Evolutionary conservation across 2,113 vertebrate species (phyloP).

Genomic region (Hiodon alosoides): DNA sequence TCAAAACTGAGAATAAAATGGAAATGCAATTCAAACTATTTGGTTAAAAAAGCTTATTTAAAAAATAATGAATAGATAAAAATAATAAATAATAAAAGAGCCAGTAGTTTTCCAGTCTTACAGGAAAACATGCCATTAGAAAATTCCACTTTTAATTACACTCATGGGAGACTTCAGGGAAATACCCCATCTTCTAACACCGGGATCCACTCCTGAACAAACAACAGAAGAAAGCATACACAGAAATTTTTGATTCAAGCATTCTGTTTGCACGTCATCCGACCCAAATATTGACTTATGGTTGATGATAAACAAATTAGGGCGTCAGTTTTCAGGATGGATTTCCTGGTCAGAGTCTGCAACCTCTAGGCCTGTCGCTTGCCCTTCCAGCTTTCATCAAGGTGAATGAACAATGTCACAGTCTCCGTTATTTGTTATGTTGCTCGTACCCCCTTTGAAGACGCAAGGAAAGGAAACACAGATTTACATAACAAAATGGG

Average conservation of each 20-base stretch:
- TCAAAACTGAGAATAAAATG: neutral
- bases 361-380: constrained; percentile 10
- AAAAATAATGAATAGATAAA: neutral
- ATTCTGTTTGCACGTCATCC: neutral
- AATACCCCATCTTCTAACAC: neutral
- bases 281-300: neutral
- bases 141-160: constrained; percentile 28
- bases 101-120: constrained; percentile 2
- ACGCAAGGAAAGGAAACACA: constrained; percentile 13
- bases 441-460: constrained; percentile 36
- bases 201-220: constrained; percentile 39
- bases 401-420: constrained; percentile 7
- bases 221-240: constrained; percentile 21
- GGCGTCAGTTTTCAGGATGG: neutral
- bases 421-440: constrained; percentile 19
- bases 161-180: constrained; percentile 25
- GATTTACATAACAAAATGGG: constrained; percentile 30
- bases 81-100: neutral
- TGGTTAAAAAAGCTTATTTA: neutral
- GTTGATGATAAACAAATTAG: neutral
- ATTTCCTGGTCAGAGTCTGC: neutral
- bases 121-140: constrained; percentile 14
- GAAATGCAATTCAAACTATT: neutral
- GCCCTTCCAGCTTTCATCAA: constrained; percentile 4
- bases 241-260: constrained; percentile 3